Conservation (phyloP, 2,797 vertebrate genomes). For the Xenentodon cancila region DNA sequence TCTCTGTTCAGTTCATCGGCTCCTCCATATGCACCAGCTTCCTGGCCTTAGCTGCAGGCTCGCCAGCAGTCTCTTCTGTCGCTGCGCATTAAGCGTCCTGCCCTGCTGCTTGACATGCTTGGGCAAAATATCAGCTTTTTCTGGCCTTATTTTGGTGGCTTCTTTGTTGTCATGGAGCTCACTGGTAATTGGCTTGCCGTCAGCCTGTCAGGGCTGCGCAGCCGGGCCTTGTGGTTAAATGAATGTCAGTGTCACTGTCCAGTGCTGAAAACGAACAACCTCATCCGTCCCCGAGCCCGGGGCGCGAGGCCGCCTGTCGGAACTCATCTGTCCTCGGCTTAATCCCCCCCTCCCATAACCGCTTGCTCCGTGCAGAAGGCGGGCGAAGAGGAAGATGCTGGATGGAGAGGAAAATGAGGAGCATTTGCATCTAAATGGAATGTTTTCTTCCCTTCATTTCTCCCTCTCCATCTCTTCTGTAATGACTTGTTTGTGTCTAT, state of each 20-base stretch:
- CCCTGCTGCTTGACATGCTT: constrained; percentile 13
- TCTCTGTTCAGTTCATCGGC: constrained; percentile 12
- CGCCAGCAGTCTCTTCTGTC: constrained; percentile 45
- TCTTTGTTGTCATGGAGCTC: constrained; percentile 57
- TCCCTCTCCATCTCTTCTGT: constrained; percentile 54
- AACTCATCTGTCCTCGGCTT: constrained; percentile 74
- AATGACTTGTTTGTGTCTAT: constrained; percentile 66
- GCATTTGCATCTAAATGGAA: constrained; percentile 83
- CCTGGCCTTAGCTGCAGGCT: neutral
- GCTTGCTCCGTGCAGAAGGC: constrained; percentile 22
- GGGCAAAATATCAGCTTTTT: constrained; percentile 34
- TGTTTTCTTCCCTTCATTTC: constrained; percentile 56
- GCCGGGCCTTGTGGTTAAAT: constrained; percentile 66
- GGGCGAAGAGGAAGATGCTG: constrained; percentile 33
- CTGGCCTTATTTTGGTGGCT: constrained; percentile 31
- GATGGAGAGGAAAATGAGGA: constrained; percentile 50
- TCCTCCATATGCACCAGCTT: constrained; percentile 25
- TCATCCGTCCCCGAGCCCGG: constrained; percentile 54
- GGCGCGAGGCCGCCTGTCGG: constrained; percentile 66
- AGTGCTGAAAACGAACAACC: constrained; percentile 61
- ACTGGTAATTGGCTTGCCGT: constrained; percentile 67
- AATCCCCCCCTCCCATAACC: constrained; percentile 35
- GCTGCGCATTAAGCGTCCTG: constrained; percentile 41
- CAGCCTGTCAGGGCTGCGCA: constrained; percentile 53
- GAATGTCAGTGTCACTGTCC: constrained; percentile 66